A percentile compares a stretch with the other conserved stretches of the same genome.
These are phyloP conservation scores for Elachura formosa DNA, from an alignment of 2,113 vertebrate species.

Conservation along the genomic window DNA sequence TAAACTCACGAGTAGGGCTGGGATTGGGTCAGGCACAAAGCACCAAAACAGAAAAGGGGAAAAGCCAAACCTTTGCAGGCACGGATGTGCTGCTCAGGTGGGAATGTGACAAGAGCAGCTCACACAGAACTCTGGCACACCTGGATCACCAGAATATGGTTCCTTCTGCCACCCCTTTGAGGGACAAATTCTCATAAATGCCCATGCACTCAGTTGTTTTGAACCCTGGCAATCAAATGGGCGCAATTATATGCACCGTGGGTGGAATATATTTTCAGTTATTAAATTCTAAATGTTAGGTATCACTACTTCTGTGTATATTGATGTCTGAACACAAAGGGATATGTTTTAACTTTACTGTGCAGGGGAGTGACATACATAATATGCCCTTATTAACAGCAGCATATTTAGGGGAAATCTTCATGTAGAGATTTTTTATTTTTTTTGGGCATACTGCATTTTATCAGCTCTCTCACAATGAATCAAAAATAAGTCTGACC, in stretches of 20 bases:
- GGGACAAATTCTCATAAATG: neutral
- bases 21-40: fast-evolving
- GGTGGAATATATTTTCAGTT: neutral
- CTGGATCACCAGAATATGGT: neutral
- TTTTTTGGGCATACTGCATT: neutral
- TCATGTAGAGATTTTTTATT: neutral
- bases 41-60: neutral
- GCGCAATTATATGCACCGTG: neutral
- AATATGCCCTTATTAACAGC: neutral
- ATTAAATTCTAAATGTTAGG: neutral
- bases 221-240: neutral
- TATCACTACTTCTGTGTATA: neutral
- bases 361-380: neutral
- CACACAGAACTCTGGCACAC: fast-evolving
- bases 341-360: neutral
- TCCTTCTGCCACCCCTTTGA: fast-evolving
- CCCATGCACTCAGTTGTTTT: neutral
- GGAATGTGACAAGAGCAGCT: neutral
- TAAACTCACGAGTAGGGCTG: neutral
- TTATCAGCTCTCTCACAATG: neutral
- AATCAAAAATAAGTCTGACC: neutral
- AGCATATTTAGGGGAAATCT: neutral
- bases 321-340: neutral
- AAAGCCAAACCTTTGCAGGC: neutral
- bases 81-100: neutral